Percentiles rank a stretch among this genome's conserved stretches.
phyloP scores from a whole-genome alignment of 92 coral and sea anemone genomes.

The Desmophyllum pertusum region DNA sequence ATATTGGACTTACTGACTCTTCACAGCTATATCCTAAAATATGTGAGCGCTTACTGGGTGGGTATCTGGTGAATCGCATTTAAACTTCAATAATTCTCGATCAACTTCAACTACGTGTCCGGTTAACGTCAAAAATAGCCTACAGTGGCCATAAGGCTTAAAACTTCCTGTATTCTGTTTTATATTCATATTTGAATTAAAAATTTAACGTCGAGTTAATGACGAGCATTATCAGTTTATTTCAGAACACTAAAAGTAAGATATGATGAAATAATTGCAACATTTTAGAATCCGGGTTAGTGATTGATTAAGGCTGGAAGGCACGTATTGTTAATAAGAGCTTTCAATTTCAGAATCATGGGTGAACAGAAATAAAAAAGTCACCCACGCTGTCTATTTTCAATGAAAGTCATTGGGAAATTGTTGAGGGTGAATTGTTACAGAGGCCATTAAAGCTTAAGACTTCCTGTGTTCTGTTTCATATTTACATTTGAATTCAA shows the following conservation, averaged over 20 bases:
- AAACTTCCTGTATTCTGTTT: not conserved
- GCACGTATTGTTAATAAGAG: too few species aligned
- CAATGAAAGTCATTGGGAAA: too few species aligned
- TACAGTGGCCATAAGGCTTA: not conserved
- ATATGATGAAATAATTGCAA: too few species aligned
- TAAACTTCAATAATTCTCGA: not conserved
- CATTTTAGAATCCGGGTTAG: too few species aligned
- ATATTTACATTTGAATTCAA: not conserved
- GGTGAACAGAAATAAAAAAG: too few species aligned
- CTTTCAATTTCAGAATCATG: too few species aligned
- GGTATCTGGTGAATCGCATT: not conserved
- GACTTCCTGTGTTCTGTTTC: not conserved
- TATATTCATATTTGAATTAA: not conserved
- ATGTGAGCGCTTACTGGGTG: not conserved
- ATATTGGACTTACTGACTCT: not conserved
- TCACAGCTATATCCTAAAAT: not conserved
- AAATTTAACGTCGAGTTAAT: not conserved
- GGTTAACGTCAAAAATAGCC: not conserved
- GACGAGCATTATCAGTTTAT: not conserved
- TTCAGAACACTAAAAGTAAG: not conserved
- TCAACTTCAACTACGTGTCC: not conserved
- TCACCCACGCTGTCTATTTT: too few species aligned
- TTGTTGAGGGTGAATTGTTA: too few species aligned
- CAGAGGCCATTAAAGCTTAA: not conserved
- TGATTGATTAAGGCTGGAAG: too few species aligned